Percentiles rank a stretch among this genome's conserved stretches.
Evolutionary conservation across 2,888 invertebrate genomes (phyloP).

Genomic region (Macaria liturata): DNA sequence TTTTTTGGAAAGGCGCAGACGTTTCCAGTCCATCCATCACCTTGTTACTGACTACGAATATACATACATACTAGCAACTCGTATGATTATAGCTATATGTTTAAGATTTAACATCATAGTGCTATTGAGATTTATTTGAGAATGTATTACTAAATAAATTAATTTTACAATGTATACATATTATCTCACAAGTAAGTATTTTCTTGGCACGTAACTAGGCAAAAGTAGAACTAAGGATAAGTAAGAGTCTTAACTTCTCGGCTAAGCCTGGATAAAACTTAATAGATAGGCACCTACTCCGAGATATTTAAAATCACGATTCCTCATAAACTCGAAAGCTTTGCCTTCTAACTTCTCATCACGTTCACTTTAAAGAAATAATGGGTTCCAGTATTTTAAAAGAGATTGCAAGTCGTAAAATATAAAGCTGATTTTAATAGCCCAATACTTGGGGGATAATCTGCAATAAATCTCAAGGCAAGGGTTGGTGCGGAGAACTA

Average conservation of each 20-base stretch:
- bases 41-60: slow-evolving; percentile 37
- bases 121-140: no score
- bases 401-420: slow-evolving; percentile 46
- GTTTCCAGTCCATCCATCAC: slow-evolving; percentile 55
- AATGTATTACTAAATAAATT: no score
- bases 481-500: slow-evolving; percentile 54
- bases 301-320: background rate
- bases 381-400: slow-evolving; percentile 35
- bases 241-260: no score
- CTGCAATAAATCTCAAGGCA: slow-evolving; percentile 54
- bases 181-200: no score
- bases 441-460: slow-evolving; percentile 51
- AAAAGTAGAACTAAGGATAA: no score
- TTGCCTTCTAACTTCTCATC: slow-evolving; percentile 27
- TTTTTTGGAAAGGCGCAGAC: slow-evolving; percentile 43
- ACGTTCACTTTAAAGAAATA: slow-evolving; percentile 30
- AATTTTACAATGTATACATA: no score
- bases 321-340: background rate
- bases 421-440: slow-evolving; percentile 51
- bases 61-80: no score
- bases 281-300: background rate
- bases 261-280: background rate
- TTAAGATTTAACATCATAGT: no score
- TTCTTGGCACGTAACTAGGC: no score
- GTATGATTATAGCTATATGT: no score